Evolutionary conservation across 1,140 invertebrate genomes (phyloP).

Genomic region (Heliconius hewitsoni): DNA sequence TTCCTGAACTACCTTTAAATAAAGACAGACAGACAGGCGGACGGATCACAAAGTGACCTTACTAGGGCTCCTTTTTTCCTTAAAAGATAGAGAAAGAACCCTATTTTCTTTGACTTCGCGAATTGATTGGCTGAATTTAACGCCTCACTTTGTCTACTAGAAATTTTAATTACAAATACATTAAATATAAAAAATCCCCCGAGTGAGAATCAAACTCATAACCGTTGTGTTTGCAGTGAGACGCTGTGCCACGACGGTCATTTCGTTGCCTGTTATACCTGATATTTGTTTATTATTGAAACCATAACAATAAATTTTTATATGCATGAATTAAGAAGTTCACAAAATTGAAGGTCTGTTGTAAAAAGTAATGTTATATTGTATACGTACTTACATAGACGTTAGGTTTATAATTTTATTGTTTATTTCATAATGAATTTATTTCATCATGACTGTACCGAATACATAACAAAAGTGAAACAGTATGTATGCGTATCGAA

Average conservation of each 20-base stretch:
- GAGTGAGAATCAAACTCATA: neutral
- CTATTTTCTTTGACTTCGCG: no score
- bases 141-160: no score
- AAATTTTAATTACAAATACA: no score
- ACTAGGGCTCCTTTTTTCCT: no score
- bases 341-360: neutral
- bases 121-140: no score
- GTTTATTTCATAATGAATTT: neutral
- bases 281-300: neutral
- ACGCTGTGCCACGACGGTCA: neutral
- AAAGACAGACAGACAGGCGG: no score
- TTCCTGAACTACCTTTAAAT: no score
- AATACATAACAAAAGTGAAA: no score
- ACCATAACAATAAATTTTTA: neutral
- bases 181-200: no score
- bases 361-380: neutral
- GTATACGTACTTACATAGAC: neutral
- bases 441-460: neutral
- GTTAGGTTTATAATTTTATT: neutral
- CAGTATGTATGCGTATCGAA: no score
- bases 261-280: neutral
- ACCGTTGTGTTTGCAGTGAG: neutral
- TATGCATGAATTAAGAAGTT: neutral
- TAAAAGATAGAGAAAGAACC: no score
- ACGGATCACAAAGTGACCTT: no score